Base-by-base conservation (phyloP, 2,797 vertebrate species). In the Cuniculus paca region DNA sequence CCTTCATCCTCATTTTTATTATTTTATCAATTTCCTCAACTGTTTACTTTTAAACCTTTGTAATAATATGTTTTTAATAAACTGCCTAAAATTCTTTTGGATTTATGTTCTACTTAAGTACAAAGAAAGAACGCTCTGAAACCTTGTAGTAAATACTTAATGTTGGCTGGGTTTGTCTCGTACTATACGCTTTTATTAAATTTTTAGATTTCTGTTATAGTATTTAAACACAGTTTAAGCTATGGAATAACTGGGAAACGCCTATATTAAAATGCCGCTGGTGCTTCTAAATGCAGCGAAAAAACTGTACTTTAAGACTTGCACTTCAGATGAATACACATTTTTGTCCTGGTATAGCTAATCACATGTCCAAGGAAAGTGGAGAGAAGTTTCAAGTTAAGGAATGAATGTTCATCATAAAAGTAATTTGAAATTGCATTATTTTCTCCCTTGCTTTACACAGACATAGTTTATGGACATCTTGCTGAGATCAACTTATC, bases 41-140 rank as follows among this genome's bases (percentile, higher is more conserved):
- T 88, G 52, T 86, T 95, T 88, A 82, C 65, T 92, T 96, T 95
- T 95, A 84, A 45, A 61, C 4, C 19, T 75, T 48, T 75, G 17
- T 74, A 74, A 54, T 92, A 45, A 86, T 36, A 34, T 28, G n/a
- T 88, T 94, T 95, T 94, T 39, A 95, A 97, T 70, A 75, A 92
- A 79, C 10, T 87, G 28, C 19, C 78, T 92, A 50, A 90, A 92
- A 91, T 88, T 48, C 52, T 95, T 75, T 82, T 86, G 61, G 79
- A 70, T 70, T 96, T 92, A 77, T 65, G 92, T 48, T 42, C n/a
- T 48, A 56, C 39, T 60, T 56, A 90, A 24, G 31, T 83, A 82
- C 90, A 80, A 94, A 92, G 70, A 89, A 93, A 74, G 24, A 95
- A 11, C 6, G 8, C 45, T 68, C 36, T 82, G 50, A 89, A 93